phyloP scores from a whole-genome alignment of 2,797 vertebrate species.

The Heliangelus exortis region DNA sequence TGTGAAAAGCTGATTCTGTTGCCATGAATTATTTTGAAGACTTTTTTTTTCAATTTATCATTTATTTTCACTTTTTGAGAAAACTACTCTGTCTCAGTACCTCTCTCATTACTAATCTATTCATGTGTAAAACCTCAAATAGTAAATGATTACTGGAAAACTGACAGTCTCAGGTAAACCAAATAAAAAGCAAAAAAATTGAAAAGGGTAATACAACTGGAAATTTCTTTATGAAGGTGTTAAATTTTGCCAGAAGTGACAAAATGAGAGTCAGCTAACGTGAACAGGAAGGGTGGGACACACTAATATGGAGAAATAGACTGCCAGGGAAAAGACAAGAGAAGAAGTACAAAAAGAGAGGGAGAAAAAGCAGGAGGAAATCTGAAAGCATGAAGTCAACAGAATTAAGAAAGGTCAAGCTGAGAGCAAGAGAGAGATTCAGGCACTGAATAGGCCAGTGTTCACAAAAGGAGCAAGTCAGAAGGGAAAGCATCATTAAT shows the following conservation, averaged over 20 bases:
- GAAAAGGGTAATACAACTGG: background rate
- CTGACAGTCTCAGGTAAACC: background rate
- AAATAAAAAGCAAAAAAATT: background rate
- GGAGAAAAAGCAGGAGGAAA: slow-evolving; percentile 29
- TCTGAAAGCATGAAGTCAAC: slow-evolving; percentile 58
- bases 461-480: slow-evolving; percentile 68
- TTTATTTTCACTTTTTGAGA: background rate
- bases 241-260: background rate
- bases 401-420: slow-evolving; percentile 61
- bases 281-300: slow-evolving; percentile 41
- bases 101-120: background rate
- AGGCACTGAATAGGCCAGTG: slow-evolving; percentile 26
- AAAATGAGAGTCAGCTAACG: slow-evolving; percentile 11
- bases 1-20: background rate
- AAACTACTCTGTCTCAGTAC: background rate
- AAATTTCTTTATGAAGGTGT: background rate
- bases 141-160: background rate
- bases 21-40: background rate
- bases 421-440: slow-evolving; percentile 54
- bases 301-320: slow-evolving; percentile 49
- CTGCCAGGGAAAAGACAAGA: slow-evolving; percentile 37
- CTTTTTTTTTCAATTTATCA: background rate
- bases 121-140: background rate
- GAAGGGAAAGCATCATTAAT: slow-evolving; percentile 56
- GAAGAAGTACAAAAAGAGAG: slow-evolving; percentile 24